Base-by-base conservation (phyloP, 2,113 vertebrate genomes). In the Blennius ocellaris region DNA sequence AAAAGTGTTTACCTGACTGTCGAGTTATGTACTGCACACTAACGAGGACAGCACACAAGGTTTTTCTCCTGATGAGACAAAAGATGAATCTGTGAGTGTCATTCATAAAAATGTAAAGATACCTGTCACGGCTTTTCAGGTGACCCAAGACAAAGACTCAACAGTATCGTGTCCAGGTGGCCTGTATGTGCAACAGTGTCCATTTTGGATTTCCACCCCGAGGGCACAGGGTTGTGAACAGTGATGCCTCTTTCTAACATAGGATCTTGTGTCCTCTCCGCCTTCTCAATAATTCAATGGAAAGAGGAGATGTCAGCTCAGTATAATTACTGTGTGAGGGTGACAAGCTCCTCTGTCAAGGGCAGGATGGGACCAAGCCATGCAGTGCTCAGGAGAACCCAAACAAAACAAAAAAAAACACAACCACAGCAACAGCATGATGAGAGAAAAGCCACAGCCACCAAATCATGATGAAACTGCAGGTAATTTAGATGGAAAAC, bases 251-350 rank as follows among this genome's bases (percentile, higher is more conserved):
- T 77, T 69, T 67, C 79, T 69, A 82, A 82, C 87, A 76, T 80
- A 65, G 79, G 84, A 88, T 87, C 81, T 72, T 65, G 77, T 81
- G 72, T 89, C 82, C 78, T 78, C 82, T 76, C 70, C 74, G 77
- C 78, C 86, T 88, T 78, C 82, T 92, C 84, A 89, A 91, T 92
- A 87, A 92, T 90, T 90, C 86, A 92, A 83, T 82, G 81, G 89
- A 81, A 91, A 91, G 84, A 77, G 66, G 89, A 91, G 86, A 90
- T 75, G 69, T 89, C 87, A 84, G 76, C 80, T 81, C 79, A 61
- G 84, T 79, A 90, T 92, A 91, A 89, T 92, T 90, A 92, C 91
- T 81, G 85, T 73, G 80, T 78, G 79, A 87, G 84, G 80, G 86
- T 82, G 90, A 90, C 87, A 82, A 80, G 84, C 84, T 90, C 78